Evolutionary conservation across 1,140 invertebrate genomes (phyloP).

Genomic region (Pseudachorutes palmiensis): DNA sequence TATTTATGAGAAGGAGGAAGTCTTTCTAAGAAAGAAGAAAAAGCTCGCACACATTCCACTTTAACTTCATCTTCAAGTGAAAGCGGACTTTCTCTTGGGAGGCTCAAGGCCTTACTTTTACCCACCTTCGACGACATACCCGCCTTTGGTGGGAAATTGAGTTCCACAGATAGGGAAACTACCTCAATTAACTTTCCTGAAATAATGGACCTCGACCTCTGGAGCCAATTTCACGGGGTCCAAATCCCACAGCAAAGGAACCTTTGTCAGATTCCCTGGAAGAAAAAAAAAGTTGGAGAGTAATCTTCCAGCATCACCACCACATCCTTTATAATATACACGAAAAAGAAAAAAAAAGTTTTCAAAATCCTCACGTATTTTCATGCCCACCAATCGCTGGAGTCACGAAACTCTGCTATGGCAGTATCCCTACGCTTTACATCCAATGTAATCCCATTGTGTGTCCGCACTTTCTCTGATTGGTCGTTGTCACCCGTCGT

Average conservation of each 20-base stretch:
- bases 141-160: no score
- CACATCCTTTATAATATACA: no score
- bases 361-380: no score
- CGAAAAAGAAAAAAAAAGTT: no score
- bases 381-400: no score
- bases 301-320: background rate
- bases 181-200: conserved; percentile 1
- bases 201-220: background rate
- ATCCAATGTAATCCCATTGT: background rate
- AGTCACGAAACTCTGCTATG: background rate
- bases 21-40: conserved; percentile 1
- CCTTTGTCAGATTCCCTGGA: background rate
- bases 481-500: no score
- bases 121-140: no score
- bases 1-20: conserved; percentile 21
- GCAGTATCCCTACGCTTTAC: background rate
- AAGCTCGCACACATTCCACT: background rate
- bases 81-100: background rate
- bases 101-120: background rate
- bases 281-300: background rate
- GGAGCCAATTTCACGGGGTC: background rate
- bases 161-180: background rate
- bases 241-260: background rate
- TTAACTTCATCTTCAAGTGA: background rate
- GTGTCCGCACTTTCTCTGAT: background rate